Conservation (phyloP, 1,140 invertebrate species). For the Panulirus ornatus region DNA sequence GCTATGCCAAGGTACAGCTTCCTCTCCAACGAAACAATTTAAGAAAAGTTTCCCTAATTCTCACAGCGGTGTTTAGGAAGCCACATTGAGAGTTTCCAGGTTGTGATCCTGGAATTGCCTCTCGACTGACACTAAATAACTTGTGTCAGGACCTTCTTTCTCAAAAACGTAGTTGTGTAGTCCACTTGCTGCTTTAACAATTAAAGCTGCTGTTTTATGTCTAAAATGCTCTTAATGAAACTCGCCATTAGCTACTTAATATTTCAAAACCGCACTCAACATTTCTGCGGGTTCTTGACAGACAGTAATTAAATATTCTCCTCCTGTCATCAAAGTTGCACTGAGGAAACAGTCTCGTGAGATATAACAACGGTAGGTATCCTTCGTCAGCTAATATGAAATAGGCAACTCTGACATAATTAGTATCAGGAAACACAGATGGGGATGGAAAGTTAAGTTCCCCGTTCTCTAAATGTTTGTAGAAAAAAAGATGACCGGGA, state of each 20-base stretch:
- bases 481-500: conserved; percentile 65
- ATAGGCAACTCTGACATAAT: conserved; percentile 62
- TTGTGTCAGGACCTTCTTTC: conserved; percentile 17
- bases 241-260: conserved; percentile 41
- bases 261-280: conserved; percentile 41
- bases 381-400: conserved; percentile 75
- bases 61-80: conserved; percentile 31
- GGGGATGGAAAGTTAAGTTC: conserved; percentile 54
- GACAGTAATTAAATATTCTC: conserved; percentile 36
- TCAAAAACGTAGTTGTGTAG: conserved; percentile 22
- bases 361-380: conserved; percentile 71
- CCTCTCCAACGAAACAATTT: conserved; percentile 12
- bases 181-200: conserved; percentile 25
- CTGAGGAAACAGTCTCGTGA: conserved; percentile 35
- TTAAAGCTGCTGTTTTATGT: conserved; percentile 44
- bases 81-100: conserved; percentile 18
- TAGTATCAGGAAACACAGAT: conserved; percentile 70
- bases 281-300: conserved; percentile 46
- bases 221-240: conserved; percentile 22
- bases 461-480: too few relatives aligned
- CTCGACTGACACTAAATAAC: not conserved
- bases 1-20: not conserved
- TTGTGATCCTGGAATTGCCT: conserved; percentile 36
- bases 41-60: conserved; percentile 34
- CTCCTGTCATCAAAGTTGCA: conserved; percentile 29